phyloP scores from a whole-genome alignment of 2,113 vertebrate genomes.

The Trichechus manatus region DNA sequence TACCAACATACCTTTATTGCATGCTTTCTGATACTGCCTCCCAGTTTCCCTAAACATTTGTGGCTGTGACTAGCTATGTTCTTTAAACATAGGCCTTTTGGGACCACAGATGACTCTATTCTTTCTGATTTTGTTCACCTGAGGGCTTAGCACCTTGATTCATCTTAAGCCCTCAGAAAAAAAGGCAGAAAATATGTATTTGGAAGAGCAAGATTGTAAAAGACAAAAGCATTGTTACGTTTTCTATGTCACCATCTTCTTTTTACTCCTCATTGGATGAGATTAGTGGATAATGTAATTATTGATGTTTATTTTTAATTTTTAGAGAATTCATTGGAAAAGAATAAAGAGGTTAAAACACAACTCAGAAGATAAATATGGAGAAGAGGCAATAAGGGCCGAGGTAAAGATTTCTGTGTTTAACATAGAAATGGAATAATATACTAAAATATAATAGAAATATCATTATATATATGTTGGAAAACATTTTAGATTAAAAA shows the following conservation, averaged over 20 bases:
- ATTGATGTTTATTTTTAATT: not conserved
- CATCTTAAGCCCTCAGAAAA: not conserved
- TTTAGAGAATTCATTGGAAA: not conserved
- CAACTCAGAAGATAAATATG: not conserved
- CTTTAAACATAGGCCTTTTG: not conserved
- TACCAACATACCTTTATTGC: not conserved
- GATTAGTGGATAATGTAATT: not conserved
- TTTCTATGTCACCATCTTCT: not conserved
- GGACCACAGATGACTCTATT: not conserved
- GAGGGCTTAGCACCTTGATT: not conserved
- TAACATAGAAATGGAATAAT: not conserved
- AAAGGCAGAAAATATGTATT: not conserved
- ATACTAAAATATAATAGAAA: not conserved
- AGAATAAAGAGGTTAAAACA: not conserved
- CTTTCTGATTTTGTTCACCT: not conserved
- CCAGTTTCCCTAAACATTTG: not conserved
- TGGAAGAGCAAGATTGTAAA: not conserved
- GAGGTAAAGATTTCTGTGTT: not conserved
- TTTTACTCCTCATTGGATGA: not conserved
- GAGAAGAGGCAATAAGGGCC: not conserved
- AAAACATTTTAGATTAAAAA: not conserved
- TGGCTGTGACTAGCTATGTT: not conserved
- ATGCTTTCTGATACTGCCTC: not conserved
- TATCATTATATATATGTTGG: not conserved
- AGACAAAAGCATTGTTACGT: not conserved